Conservation (phyloP, 1,140 invertebrate species). For the Eumaeus atala region DNA sequence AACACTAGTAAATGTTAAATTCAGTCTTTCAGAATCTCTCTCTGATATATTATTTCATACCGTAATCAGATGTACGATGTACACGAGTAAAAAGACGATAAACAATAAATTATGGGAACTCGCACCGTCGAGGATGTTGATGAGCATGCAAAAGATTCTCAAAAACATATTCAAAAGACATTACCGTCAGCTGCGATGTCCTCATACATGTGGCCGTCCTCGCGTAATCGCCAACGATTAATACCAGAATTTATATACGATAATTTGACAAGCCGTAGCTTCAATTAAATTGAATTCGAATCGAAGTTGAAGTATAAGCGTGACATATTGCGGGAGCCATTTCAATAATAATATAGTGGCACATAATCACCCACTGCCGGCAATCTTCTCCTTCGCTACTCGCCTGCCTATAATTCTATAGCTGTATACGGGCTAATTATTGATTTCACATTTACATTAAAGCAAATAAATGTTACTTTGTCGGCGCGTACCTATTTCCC, state of each 20-base stretch:
- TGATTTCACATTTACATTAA: conserved; percentile 3
- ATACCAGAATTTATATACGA: conserved; percentile 62
- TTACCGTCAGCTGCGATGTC: conserved; percentile 20
- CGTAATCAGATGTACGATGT: no score
- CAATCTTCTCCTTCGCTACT: conserved; percentile 23
- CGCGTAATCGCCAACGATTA: conserved; percentile 66
- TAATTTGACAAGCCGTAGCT: conserved; percentile 52
- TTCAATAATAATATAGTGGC: conserved; percentile 28
- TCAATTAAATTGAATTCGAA: conserved; percentile 58
- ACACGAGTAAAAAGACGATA: no score
- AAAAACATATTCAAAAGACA: no score
- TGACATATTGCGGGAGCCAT: conserved; percentile 47
- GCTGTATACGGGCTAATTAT: conserved; percentile 10
- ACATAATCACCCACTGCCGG: conserved; percentile 33
- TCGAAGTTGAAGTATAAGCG: conserved; percentile 44
- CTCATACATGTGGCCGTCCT: conserved; percentile 46
- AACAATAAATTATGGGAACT: no score
- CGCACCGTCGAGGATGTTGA: no score
- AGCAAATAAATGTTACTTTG: conserved; percentile 8
- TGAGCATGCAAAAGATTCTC: no score
- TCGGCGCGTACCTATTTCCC: background rate
- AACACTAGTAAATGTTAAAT: no score
- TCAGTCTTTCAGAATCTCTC: no score
- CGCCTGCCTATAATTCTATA: conserved; percentile 19
- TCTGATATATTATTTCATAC: no score